phyloP scores from a whole-genome alignment of 2,113 vertebrate genomes.

The Leucoraja erinaceus region DNA sequence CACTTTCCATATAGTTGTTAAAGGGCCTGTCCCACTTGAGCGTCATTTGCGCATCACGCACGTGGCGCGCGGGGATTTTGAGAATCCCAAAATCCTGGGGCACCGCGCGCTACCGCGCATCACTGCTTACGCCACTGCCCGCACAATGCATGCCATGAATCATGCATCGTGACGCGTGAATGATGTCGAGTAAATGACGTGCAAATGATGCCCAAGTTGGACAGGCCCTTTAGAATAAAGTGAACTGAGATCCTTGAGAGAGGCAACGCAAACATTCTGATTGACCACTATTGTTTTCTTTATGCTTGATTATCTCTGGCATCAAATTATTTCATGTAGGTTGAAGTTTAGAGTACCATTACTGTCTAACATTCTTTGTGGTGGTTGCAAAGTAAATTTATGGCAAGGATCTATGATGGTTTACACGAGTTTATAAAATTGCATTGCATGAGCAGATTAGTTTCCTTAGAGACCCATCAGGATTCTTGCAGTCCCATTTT shows the following conservation, averaged over 20 bases:
- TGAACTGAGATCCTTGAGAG: background rate
- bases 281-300: background rate
- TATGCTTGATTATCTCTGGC: background rate
- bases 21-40: no score
- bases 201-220: no score
- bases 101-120: no score
- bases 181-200: no score
- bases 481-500: no score
- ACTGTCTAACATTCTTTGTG: background rate
- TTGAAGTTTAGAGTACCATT: background rate
- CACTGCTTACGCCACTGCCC: no score
- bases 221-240: background rate
- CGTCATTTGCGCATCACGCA: no score
- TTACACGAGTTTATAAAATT: background rate
- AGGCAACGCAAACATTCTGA: background rate
- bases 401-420: background rate
- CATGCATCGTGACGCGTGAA: no score
- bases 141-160: no score
- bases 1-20: background rate
- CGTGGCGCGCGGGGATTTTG: no score
- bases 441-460: background rate
- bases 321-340: background rate
- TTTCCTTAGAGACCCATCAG: background rate
- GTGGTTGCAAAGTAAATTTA: background rate
- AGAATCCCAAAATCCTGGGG: no score